Base-by-base conservation (phyloP, 2,113 vertebrate genomes). In the Chaetorhynchus papuensis region DNA sequence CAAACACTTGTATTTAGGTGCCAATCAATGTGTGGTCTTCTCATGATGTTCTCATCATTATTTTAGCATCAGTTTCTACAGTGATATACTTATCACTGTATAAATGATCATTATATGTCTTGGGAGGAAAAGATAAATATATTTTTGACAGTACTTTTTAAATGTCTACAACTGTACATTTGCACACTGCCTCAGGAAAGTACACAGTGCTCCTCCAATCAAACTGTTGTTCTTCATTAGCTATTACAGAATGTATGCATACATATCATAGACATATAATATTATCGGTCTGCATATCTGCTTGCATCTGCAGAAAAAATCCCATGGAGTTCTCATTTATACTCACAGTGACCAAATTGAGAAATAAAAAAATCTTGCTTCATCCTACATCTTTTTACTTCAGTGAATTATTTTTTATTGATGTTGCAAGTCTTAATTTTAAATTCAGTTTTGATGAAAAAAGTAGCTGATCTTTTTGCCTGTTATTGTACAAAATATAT, bases 401-500 rank as follows among this genome's bases (percentile, higher is more conserved):
- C 64, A 47, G 83, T 21, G 64, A 66, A 65, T 86, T 88, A 57
- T 72, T 94, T 93, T 87, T 96, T 83, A 90, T 61, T 91, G 74
- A 86, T 82, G 69, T 31, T 76, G 37, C 65, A 92, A 92, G 61
- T 56, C 76, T 93, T 84, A 63, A 92, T 87, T 90, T 91, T 87
- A 95, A 95, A 94, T 63, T 49, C 54, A 83, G 93, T 92, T 89
- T 93, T 93, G 85, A 70, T 83, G 49, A 94, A 94, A 93, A 97
- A 97, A 97, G 91, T 93, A 95, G 87, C 91, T 94, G 96, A 96
- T 97, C 95, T 95, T 96, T 93, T 93, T 94, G 90, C 57, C 96
- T 93, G 80, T 91, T 92, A 96, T 97, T 97, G 96, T 80, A 96
- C 90, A 96, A 96, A 98, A 97, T 96, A 91, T 78, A 97, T 97